Base-by-base conservation (phyloP, 2,797 vertebrate genomes). In the Alfaro cultratus region DNA sequence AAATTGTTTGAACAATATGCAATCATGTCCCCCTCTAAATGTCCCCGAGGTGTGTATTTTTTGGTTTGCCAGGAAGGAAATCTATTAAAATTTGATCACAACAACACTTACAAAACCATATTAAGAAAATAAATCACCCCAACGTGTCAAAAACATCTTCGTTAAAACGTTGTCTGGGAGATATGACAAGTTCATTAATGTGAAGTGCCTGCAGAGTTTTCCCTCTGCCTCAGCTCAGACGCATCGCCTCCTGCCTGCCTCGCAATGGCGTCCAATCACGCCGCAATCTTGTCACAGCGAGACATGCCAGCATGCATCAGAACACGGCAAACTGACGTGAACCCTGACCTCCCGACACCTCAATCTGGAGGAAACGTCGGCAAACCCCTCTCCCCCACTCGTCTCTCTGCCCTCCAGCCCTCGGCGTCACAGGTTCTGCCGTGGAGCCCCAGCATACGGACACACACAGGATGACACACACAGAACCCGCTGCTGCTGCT, bases 261-360 rank as follows among this genome's bases (percentile, higher is more conserved):
- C 77, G 6, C 88, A 76, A 80, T 13, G 68, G 73, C 51, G 7
- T 74, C 51, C 86, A 87, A 85, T 92, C 86, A 88, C 82, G 74
- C 83, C 10, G 79, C 86, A 86, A 83, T 85, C 90, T 84, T 85
- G 85, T 89, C 93, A 88, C 84, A 84, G 46, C 85, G 82, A 83
- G 86, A 88, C 88, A 82, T 43, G 83, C 85, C 91, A 81, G 86
- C 80, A 80, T 90, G 92, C 93, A 92, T 95, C 94, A 93, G 81
- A 91, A 87, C 77, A 36, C 85, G 49, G n/a, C 81, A 71, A 84
- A 79, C 80, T 88, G 94, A 93, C 84, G 51, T 5, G 86, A 94
- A 89, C 95, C 92, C 86, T 92, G 92, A 96, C 93, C 95, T 90
- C 0, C 76, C 80, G 89, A 93, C 80, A 83, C 89, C 83, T 90